Base-by-base conservation (phyloP, 2,797 vertebrate genomes). In the Iguana delicatissima region DNA sequence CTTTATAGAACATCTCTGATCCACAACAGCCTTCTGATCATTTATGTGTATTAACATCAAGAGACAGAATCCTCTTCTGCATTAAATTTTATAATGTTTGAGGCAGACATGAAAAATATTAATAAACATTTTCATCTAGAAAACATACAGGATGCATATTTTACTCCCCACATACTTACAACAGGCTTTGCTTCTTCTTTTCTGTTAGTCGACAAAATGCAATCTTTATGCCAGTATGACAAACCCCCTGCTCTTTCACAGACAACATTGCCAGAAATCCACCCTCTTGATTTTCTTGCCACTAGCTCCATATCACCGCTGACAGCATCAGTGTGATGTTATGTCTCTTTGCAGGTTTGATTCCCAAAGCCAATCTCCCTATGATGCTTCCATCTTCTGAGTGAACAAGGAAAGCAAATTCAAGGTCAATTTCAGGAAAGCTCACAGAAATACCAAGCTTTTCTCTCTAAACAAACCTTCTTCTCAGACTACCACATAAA, bases 91-190 rank as follows among this genome's bases (percentile, higher is more conserved):
- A 93, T 62, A 38, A 93, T n/a, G 88, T 57, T 92, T 80, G 67
- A 90, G 91, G 84, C n/a, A 93, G 91, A 92, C 94, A 67, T 14
- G 67, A 87, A 6, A 93, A 69, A 38, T 6, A 6, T 84, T 92
- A n/a, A 74, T 72, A 92, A n/a, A 82, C 0, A 77, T 2, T 57
- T 62, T 10, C 20, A 59, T 62, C 2, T 67, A 2, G 52, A 91
- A 93, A 80, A 76, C 67, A 24, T 0, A 13, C 93, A 90, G 76
- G 2, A 91, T 26, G 92, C 35, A 85, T 80, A 93, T 3, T 1
- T 46, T 46, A 87, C 76, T 85, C 86, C 93, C 64, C 83, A 2
- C 13, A 96, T 97, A 97, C 97, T 97, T 95, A 97, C 96, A 32
- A 97, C 96, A 32, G 42, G 91, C 92, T 94, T 96, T 79, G 84